Evolutionary conservation across 2,888 invertebrate genomes (phyloP).

Genomic region (Chrysomela aeneicollis): DNA sequence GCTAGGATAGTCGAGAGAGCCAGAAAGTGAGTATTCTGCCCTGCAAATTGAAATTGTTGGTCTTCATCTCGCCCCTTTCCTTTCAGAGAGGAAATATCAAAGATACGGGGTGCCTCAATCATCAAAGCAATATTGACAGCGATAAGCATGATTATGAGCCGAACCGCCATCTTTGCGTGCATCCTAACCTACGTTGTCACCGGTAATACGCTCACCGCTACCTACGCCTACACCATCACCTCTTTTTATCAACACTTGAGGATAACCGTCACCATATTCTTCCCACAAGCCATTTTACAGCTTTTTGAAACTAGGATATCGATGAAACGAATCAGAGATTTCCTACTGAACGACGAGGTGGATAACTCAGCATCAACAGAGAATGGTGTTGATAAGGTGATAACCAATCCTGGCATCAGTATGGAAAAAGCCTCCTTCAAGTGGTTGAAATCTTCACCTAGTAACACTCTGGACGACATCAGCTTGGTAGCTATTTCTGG

Average conservation of each 20-base stretch:
- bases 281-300: constrained; percentile 70
- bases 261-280: constrained; percentile 69
- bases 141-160: constrained; percentile 77
- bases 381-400: background rate
- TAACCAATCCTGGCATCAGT: constrained; percentile 18
- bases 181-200: constrained; percentile 77
- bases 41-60: no score
- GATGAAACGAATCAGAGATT: constrained; percentile 64
- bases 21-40: constrained; percentile 31
- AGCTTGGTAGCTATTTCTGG: constrained; percentile 71
- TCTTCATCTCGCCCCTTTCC: background rate
- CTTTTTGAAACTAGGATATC: constrained; percentile 68
- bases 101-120: constrained; percentile 69
- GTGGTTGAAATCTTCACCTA: constrained; percentile 62
- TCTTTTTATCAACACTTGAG: constrained; percentile 76
- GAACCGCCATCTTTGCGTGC: constrained; percentile 82
- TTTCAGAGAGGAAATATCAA: constrained; percentile 72
- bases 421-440: constrained; percentile 68
- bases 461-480: constrained; percentile 66
- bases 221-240: constrained; percentile 76
- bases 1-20: constrained; percentile 42
- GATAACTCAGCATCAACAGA: background rate
- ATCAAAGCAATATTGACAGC: constrained; percentile 72
- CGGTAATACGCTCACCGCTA: constrained; percentile 65
- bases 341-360: constrained; percentile 57